Base-by-base conservation (phyloP, 2,113 vertebrate species). In the Triplophysa dalaica region DNA sequence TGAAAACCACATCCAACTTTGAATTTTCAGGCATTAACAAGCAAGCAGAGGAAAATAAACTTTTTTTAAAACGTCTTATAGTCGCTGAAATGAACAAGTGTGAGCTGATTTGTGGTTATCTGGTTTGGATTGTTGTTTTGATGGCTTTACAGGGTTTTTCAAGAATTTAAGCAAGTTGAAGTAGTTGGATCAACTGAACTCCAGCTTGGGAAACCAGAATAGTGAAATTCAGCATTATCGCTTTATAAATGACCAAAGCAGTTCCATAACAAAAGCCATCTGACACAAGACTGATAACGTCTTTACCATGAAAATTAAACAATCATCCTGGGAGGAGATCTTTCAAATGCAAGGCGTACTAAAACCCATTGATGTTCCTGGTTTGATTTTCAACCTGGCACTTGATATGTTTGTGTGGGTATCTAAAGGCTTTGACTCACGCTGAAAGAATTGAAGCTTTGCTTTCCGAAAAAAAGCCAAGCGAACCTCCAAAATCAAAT, bases 291-390 rank as follows among this genome's bases (percentile, higher is more conserved):
- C 68, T 52, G 50, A 52, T 52, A 52, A 52, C 50, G 5, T 52
- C 50, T 70, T 56, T 72, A 19, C 26, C 50, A 26, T 72, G 17
- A 16, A 38, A 72, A 12, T 21, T 29, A 72, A 1, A 41, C 54
- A 41, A 43, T 19, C 33, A n/a, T 19, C 33, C n/a, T 43, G 33
- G 70, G 33, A 11, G 70, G n/a, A 17, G 33, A 14, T 56, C 17
- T 72, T 60, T 43, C 22, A n/a, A 43, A 62, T 50, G 54, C 70
- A 68, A 75, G 67, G 21, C 65, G 33, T 50, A 45, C 73, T 63
- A 63, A 33, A 65, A 83, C 58, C 68, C 14, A 52, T 41, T 43
- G 62, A 67, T 64, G 50, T 83, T 83, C 62, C 48, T n/a, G 21
- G 58, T 54, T 54, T 21, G 64, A 17, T 66, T 65, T 48, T 66